Evolutionary conservation across 2,113 vertebrate genomes (phyloP).

Genomic region (Corythoichthys intestinalis): DNA sequence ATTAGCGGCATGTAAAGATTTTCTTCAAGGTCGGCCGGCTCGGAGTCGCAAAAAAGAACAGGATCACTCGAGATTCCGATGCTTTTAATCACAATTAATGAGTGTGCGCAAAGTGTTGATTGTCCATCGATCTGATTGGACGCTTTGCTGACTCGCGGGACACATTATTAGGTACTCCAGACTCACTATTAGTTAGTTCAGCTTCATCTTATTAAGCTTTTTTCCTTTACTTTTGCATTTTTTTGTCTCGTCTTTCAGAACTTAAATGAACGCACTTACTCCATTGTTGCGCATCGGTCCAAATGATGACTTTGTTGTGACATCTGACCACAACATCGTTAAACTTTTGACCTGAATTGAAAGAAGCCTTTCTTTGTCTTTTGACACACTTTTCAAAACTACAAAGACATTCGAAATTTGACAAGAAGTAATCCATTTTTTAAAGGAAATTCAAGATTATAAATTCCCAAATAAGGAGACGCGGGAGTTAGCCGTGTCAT

Average conservation of each 20-base stretch:
- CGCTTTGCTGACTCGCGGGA: not conserved
- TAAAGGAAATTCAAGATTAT: too few species aligned
- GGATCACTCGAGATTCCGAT: not conserved
- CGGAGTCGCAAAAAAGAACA: not conserved
- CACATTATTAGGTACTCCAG: not conserved
- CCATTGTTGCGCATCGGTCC: not conserved
- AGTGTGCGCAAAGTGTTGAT: not conserved
- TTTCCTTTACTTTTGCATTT: not conserved
- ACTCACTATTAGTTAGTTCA: not conserved
- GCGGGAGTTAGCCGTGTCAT: too few species aligned
- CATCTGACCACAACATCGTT: not conserved
- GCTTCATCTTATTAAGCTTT: not conserved
- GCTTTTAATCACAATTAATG: not conserved
- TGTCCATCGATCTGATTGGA: not conserved
- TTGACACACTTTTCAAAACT: too few species aligned
- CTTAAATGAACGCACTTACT: too few species aligned
- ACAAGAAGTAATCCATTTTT: too few species aligned
- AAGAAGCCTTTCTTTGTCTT: not conserved
- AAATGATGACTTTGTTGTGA: not conserved
- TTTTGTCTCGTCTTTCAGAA: not conserved
- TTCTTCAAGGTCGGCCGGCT: slow-evolving; percentile 20
- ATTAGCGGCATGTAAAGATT: slow-evolving; percentile 57
- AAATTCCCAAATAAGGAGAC: too few species aligned
- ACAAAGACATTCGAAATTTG: too few species aligned
- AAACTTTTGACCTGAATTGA: not conserved